Evolutionary conservation across 2,888 invertebrate genomes (phyloP), one percentile per base, ranked within the genome.

Genomic region (Allophyes oxyacanthae): DNA sequence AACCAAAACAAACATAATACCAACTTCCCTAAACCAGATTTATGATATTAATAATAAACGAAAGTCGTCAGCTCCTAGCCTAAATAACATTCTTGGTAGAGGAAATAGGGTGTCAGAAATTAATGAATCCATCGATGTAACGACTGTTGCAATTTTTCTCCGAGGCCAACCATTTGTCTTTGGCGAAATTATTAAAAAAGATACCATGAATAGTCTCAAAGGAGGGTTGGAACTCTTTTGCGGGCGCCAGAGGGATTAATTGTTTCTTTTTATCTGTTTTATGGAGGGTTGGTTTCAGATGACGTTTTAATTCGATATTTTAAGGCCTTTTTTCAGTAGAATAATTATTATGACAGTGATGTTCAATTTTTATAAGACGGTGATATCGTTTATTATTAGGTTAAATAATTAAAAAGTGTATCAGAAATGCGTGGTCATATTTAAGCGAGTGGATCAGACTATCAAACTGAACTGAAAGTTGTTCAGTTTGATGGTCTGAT

Each of bases 81-180:
- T 77, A 69, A 41, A 59, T 57, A 57, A 48, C 64, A 15, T 63
- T 54, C 55, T 44, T 45, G 56, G 62, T 55, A 58, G 59, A 61
- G 74, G 77, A 77, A 83, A 83, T 78, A 77, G 80, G 57, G 77
- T 77, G 85, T 81, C 79, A 77, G 79, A 84, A 79, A 85, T 85
- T 84, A 85, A 85, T 84, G 84, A 77, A 79, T 77, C 60, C 83
- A 77, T 83, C 77, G 79, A 80, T 77, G 64, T 78, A 78, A 79
- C 76, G 74, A 82, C 77, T 80, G 79, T 75, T 76, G 73, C 66
- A 56, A 84, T 82, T 75, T 79, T 78, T 83, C 81, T 73, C 28
- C 10, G 13, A 2, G 11, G 13, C 44, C 37, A 25, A n/a, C 20
- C 50, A 70, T 70, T 58, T 58, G 38, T 73, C 64, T 45, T 53